A percentile compares a stretch with the other conserved stretches of the same genome.
These are phyloP conservation scores for Caenorhabditis virilis DNA, from an alignment of 2,888 invertebrate genomes.

Conservation along the genomic window DNA sequence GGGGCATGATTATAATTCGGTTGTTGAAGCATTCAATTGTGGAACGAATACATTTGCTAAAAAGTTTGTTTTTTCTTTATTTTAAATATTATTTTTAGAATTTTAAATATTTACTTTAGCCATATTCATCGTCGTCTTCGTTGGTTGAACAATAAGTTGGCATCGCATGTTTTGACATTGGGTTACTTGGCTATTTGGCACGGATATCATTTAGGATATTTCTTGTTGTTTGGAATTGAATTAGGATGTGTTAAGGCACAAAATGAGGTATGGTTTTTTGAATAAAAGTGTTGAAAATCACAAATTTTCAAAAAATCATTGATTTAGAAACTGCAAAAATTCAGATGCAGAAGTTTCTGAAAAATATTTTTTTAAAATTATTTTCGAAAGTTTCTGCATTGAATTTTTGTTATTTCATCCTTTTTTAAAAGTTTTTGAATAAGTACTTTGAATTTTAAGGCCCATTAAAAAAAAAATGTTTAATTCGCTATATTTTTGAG, in stretches of 20 bases:
- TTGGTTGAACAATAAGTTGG: conserved; percentile 81
- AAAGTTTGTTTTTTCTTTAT: conserved; percentile 73
- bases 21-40: conserved; percentile 89
- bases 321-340: not conserved
- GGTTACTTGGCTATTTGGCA: conserved; percentile 93
- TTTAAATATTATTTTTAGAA: not conserved
- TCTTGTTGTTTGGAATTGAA: conserved; percentile 87
- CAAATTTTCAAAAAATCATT: not conserved
- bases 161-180: conserved; percentile 83
- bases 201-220: conserved; percentile 91
- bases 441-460: no score
- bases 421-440: no score
- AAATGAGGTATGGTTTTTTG: conserved; percentile 76
- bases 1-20: conserved; percentile 79
- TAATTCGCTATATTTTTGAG: no score
- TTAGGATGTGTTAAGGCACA: conserved; percentile 85
- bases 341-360: not conserved
- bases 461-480: no score
- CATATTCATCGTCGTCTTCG: conserved; percentile 89
- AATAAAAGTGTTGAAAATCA: not conserved
- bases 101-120: conserved; percentile 33
- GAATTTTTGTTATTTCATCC: no score
- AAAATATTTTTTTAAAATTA: not conserved
- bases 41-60: conserved; percentile 94
- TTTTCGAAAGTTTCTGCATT: not conserved